These are phyloP conservation scores for Sacculina carcini DNA, from an alignment of 2,888 invertebrate species.

Conservation along the genomic window DNA sequence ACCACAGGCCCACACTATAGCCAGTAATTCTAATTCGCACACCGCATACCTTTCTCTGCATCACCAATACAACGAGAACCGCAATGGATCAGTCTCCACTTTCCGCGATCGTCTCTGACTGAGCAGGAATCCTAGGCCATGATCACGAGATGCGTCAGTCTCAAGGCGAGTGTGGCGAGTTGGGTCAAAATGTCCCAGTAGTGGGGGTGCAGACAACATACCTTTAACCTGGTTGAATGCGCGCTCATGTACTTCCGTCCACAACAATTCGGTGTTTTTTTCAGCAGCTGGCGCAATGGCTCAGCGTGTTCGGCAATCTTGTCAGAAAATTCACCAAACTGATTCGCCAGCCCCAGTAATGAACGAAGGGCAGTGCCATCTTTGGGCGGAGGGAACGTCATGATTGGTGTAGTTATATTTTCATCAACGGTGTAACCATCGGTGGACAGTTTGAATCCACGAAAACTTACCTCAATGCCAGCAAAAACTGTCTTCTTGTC, in stretches of 20 bases:
- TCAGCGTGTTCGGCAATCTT: constrained; percentile 4
- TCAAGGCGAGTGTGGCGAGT: background rate
- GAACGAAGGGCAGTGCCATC: constrained; percentile 7
- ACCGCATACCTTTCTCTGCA: constrained; percentile 5
- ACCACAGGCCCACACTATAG: background rate
- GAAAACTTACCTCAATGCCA: background rate
- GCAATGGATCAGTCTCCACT: background rate
- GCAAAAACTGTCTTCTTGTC: background rate
- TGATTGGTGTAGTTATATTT: background rate
- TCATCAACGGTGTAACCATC: background rate
- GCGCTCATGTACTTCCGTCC: constrained; percentile 6
- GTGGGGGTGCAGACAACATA: background rate
- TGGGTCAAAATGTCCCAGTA: constrained; percentile 3
- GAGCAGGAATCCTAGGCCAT: constrained; percentile 4
- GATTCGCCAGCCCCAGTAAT: constrained; percentile 8
- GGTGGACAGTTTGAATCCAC: background rate
- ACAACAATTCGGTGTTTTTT: background rate
- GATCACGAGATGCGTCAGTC: constrained; percentile 5
- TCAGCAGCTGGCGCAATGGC: constrained; percentile 8
- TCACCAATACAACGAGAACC: constrained; percentile 6
- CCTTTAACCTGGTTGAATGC: constrained; percentile 7
- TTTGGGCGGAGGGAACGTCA: background rate
- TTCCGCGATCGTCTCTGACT: background rate
- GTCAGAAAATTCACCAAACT: constrained; percentile 1
- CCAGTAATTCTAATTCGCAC: background rate